Conservation (phyloP, 2,888 invertebrate species). For the Polymixis flavicincta region DNA sequence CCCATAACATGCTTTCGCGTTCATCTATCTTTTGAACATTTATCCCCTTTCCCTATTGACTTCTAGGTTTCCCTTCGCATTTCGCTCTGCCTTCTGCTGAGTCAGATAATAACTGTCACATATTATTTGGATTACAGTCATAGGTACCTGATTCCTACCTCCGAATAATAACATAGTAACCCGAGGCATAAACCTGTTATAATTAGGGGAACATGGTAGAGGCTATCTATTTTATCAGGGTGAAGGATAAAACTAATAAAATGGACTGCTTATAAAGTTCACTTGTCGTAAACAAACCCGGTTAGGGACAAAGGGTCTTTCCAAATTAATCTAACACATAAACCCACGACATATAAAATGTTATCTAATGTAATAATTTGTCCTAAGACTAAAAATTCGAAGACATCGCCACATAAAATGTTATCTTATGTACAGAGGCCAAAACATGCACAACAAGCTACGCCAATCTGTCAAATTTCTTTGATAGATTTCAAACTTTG, state of each 20-base stretch:
- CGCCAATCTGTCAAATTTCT: too few species aligned
- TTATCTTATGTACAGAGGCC: too few species aligned
- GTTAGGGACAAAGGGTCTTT: conserved; percentile 13
- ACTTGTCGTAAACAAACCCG: conserved; percentile 34
- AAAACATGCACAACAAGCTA: too few species aligned
- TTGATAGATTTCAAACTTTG: too few species aligned
- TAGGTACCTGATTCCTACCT: too few species aligned
- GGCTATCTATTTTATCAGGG: conserved; percentile 28
- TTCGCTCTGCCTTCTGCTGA: conserved; percentile 8
- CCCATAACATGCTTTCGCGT: too few species aligned
- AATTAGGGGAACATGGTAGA: conserved; percentile 24
- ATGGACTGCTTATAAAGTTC: conserved; percentile 30
- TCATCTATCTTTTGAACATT: not conserved
- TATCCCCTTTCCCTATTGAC: not conserved
- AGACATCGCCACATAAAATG: too few species aligned
- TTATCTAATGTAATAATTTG: not conserved
- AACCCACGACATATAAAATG: conserved; percentile 30
- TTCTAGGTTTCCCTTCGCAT: not conserved
- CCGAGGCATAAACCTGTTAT: conserved; percentile 18
- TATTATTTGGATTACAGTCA: conserved; percentile 6
- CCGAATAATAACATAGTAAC: not conserved
- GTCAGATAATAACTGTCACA: conserved; percentile 7
- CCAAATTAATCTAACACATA: conserved; percentile 22
- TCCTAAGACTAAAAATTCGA: too few species aligned
- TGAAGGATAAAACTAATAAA: conserved; percentile 23